phyloP scores from a whole-genome alignment of 1,140 invertebrate genomes.

The Latrodectus geometricus region DNA sequence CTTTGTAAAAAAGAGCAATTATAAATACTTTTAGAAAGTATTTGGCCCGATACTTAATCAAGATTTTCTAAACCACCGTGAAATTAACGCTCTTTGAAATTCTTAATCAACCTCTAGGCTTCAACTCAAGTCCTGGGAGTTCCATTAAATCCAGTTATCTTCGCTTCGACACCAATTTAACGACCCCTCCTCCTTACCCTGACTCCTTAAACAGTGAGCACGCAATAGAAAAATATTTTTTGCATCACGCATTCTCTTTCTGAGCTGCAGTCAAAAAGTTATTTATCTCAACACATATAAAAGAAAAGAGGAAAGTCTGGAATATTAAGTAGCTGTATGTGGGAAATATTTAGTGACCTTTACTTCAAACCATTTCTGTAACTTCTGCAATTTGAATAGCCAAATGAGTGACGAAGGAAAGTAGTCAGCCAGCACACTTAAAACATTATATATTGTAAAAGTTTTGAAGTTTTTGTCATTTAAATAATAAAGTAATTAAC shows the following conservation, averaged over 20 bases:
- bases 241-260: conserved; percentile 37
- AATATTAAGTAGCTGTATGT: conserved; percentile 32
- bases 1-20: neutral
- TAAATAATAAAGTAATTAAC: too few species aligned
- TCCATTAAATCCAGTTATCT: conserved; percentile 44
- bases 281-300: conserved; percentile 25
- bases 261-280: conserved; percentile 42
- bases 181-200: neutral
- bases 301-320: conserved; percentile 8
- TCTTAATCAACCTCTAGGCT: conserved; percentile 30
- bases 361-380: conserved; percentile 44
- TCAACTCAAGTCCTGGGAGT: neutral
- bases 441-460: too few species aligned
- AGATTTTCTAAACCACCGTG: neutral
- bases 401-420: too few species aligned
- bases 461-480: too few species aligned
- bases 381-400: conserved; percentile 43
- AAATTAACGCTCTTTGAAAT: conserved; percentile 39
- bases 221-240: conserved; percentile 48
- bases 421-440: too few species aligned
- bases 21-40: neutral
- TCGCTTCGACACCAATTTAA: conserved; percentile 43
- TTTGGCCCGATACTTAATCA: conserved; percentile 18
- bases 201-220: neutral
- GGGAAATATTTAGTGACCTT: conserved; percentile 17